These are phyloP conservation scores for Chirona hameri DNA, from an alignment of 2,888 invertebrate genomes.

Conservation along the genomic window DNA sequence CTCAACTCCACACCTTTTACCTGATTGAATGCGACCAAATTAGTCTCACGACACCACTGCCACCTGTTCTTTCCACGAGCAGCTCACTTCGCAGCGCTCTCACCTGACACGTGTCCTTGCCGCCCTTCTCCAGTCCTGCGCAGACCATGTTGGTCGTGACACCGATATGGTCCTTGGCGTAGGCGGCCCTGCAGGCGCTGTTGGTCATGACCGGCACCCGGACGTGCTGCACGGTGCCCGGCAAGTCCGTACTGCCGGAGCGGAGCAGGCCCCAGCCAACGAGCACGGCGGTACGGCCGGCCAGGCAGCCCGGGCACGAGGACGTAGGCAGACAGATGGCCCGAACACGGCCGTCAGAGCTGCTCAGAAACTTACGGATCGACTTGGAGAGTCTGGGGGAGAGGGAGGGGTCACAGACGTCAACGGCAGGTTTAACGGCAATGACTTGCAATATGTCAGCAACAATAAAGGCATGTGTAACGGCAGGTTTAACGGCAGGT, in stretches of 20 bases:
- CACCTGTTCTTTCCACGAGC: too few relatives aligned
- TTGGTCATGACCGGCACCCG: slow-evolving; percentile 3
- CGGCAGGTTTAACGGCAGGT: too few relatives aligned
- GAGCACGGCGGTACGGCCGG: slow-evolving; percentile 1
- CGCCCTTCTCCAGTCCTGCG: slow-evolving; percentile 29
- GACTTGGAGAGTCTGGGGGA: not conserved
- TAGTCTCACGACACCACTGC: too few relatives aligned
- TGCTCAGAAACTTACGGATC: not conserved
- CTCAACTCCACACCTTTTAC: too few relatives aligned
- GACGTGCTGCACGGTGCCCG: not conserved
- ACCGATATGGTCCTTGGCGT: not conserved
- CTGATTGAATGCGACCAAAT: too few relatives aligned
- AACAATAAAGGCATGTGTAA: too few relatives aligned
- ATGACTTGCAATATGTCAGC: too few relatives aligned
- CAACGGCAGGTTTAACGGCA: too few relatives aligned
- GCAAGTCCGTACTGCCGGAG: not conserved
- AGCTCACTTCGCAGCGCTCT: not conserved
- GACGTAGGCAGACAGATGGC: slow-evolving; percentile 28
- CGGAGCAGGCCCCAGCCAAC: slow-evolving; percentile 7
- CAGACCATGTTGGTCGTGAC: slow-evolving; percentile 29
- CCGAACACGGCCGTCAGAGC: not conserved
- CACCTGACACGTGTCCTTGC: slow-evolving; percentile 34
- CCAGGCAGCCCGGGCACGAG: not conserved
- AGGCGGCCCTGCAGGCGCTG: not conserved
- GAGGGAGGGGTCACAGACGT: too few relatives aligned